Percentiles rank a stretch among this genome's conserved stretches.
These are phyloP conservation scores for Sebastes diploproa DNA, from an alignment of 2,797 vertebrate genomes.

Conservation along the genomic window DNA sequence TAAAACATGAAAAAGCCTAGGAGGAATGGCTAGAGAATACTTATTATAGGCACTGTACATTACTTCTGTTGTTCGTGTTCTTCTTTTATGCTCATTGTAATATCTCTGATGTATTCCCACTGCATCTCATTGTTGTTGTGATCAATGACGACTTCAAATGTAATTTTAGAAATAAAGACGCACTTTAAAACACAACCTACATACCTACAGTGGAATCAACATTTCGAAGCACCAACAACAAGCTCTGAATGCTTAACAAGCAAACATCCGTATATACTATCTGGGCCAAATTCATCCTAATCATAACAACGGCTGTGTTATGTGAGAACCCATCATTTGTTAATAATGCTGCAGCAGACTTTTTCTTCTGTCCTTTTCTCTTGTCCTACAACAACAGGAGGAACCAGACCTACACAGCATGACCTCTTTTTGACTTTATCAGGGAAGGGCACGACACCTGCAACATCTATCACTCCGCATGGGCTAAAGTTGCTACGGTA, in stretches of 20 bases:
- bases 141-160: slow-evolving; percentile 43
- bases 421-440: slow-evolving; percentile 30
- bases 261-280: background rate
- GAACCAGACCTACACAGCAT: slow-evolving; percentile 6
- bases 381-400: slow-evolving; percentile 28
- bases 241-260: background rate
- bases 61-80: slow-evolving; percentile 13
- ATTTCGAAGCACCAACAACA: background rate
- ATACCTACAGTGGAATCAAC: slow-evolving; percentile 3
- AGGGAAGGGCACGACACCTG: slow-evolving; percentile 31
- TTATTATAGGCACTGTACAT: slow-evolving; percentile 43
- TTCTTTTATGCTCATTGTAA: slow-evolving; percentile 45
- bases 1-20: slow-evolving; percentile 23
- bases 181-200: slow-evolving; percentile 16
- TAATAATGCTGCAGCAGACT: background rate
- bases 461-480: slow-evolving; percentile 48
- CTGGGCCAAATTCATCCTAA: background rate
- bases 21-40: slow-evolving; percentile 19
- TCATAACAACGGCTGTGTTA: background rate
- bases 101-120: slow-evolving; percentile 57
- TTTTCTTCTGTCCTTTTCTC: slow-evolving; percentile 1
- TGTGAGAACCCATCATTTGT: background rate
- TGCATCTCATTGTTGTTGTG: slow-evolving; percentile 39
- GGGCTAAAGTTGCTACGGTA: slow-evolving; percentile 16
- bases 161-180: slow-evolving; percentile 36